These are phyloP conservation scores for Macrotus californicus DNA, from an alignment of 2,113 vertebrate genomes.

Conservation along the genomic window DNA sequence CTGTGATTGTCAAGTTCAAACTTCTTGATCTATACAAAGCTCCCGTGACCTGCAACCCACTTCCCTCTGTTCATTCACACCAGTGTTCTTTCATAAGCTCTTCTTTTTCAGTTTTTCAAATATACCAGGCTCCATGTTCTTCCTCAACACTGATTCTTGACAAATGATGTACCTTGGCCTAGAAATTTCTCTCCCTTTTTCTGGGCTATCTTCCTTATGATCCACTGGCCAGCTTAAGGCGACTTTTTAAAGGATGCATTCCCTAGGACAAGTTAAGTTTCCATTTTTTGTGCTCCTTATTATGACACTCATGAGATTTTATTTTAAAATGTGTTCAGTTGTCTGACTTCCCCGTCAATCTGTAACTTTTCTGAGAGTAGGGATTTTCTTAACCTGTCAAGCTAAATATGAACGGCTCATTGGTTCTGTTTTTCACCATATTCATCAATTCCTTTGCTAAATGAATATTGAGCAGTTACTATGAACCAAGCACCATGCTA, in stretches of 20 bases:
- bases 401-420: neutral
- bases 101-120: neutral
- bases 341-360: neutral
- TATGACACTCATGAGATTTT: neutral
- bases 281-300: neutral
- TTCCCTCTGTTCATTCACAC: neutral
- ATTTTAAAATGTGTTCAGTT: neutral
- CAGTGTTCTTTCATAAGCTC: too few species aligned
- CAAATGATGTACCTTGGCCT: neutral
- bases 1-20: neutral
- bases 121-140: neutral
- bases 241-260: neutral
- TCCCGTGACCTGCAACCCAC: fast-evolving
- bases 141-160: neutral
- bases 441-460: neutral
- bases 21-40: neutral
- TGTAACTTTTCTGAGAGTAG: neutral
- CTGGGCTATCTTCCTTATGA: neutral
- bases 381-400: neutral
- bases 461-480: neutral
- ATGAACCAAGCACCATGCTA: neutral
- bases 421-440: neutral
- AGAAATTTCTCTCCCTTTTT: neutral
- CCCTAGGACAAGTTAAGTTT: neutral
- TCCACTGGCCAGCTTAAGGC: neutral